Conservation (phyloP, 37 sponge, comb jelly and placozoan genomes). For the Ianthella basta region DNA sequence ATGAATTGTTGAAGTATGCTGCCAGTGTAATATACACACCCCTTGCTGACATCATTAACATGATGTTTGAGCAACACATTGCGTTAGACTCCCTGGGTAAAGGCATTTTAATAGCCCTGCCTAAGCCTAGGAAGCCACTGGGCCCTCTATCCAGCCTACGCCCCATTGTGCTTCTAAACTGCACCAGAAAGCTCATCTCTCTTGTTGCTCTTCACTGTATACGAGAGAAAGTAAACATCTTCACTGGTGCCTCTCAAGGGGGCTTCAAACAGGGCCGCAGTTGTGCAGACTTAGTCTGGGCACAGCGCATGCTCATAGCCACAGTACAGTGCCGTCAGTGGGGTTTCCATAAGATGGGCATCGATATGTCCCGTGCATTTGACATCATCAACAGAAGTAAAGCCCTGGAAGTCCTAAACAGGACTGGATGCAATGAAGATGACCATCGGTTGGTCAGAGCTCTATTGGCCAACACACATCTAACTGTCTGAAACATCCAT, state of each 20-base stretch:
- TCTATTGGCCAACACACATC: background rate
- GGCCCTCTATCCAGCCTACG: background rate
- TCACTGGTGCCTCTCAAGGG: conserved; percentile 28
- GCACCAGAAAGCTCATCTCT: conserved; percentile 34
- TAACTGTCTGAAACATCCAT: conserved; percentile 12
- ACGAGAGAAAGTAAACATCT: background rate
- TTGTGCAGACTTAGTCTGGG: conserved; percentile 32
- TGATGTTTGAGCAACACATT: no score
- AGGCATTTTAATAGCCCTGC: no score
- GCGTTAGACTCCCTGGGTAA: no score
- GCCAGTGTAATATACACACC: no score
- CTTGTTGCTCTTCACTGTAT: conserved; percentile 30
- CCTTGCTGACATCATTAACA: no score
- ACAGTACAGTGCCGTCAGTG: conserved; percentile 31
- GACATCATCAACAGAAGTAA: conserved; percentile 36
- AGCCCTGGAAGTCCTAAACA: conserved; percentile 2
- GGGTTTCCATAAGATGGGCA: conserved; percentile 44
- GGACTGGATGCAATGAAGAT: conserved; percentile 33
- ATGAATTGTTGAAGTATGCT: no score
- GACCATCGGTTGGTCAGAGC: conserved; percentile 20
- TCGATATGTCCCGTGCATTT: conserved; percentile 49
- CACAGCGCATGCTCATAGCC: conserved; percentile 31
- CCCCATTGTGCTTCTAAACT: conserved; percentile 28
- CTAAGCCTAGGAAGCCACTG: no score
- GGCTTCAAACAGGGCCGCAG: conserved; percentile 30